Conservation (phyloP, 2,888 invertebrate genomes). For the Alloscopus bannaensis region DNA sequence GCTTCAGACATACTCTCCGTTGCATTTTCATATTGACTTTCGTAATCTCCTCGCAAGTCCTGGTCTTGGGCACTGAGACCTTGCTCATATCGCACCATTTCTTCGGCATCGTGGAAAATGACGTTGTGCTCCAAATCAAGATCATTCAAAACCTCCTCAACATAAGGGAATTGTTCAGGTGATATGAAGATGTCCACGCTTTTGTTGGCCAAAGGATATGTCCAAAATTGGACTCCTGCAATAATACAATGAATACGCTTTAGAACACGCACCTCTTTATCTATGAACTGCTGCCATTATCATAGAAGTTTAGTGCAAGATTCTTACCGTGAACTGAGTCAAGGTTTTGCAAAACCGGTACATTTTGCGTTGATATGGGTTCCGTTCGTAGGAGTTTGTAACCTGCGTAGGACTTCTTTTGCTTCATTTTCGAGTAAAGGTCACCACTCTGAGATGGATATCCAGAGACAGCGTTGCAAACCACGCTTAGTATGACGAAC, state of each 20-base stretch:
- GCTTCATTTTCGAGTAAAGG: too few species aligned
- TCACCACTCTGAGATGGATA: conserved; percentile 16
- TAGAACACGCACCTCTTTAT: too few species aligned
- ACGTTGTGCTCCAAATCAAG: conserved; percentile 69
- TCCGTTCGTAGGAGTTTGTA: conserved; percentile 70
- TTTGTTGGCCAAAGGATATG: conserved; percentile 63
- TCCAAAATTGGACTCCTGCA: conserved; percentile 72
- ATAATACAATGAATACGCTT: too few species aligned
- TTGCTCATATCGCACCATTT: conserved; percentile 63
- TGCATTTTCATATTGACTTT: conserved; percentile 12
- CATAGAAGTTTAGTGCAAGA: too few species aligned
- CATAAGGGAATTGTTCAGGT: conserved; percentile 58
- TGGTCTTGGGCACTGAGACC: conserved; percentile 12
- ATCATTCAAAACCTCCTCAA: conserved; percentile 61
- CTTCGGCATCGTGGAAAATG: conserved; percentile 75
- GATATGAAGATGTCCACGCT: conserved; percentile 71
- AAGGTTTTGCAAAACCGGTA: conserved; percentile 58
- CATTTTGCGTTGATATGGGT: conserved; percentile 46
- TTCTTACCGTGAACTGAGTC: conserved; percentile 68
- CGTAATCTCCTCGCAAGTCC: conserved; percentile 2
- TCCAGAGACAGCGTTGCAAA: neutral
- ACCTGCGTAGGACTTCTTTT: conserved; percentile 68
- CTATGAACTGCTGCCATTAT: too few species aligned
- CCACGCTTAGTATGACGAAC: conserved; percentile 1
- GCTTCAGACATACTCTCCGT: neutral